Evolutionary conservation across 1,140 invertebrate species (phyloP), one percentile per base, ranked within the genome.

Genomic region (Philopotamus ludificatus): DNA sequence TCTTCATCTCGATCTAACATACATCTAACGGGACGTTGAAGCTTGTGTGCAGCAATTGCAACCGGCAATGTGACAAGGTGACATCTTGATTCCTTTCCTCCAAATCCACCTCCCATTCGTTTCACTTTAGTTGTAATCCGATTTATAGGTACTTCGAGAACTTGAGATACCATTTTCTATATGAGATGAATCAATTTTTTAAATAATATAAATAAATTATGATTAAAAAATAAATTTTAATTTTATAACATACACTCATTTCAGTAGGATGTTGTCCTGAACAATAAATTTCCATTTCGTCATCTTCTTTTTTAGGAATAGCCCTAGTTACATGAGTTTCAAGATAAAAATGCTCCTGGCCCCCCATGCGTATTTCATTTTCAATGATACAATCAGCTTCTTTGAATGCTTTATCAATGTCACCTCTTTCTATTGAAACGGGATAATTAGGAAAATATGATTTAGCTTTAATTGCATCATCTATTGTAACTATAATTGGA

Each of bases 261-360:
- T 94, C 91, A 1, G 87, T 82, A 0, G 92, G 91, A 83, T 94
- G 87, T 77, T 98, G 96, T 1, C 90, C 90, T 0, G 94, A 94
- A 64, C 85, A 87, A 74, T 91, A 90, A 39, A 98, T 75, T 77
- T 97, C 94, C 59, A 98, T 81, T 78, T 97, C 95, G 71, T 93
- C 86, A 66, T 89, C 91, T 72, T 89, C 86, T 62, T 85, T 89
- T 63, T 86, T 89, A 0, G 79, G 79, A 63, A 95, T 80, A 0
- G 86, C 94, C 47, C 95, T 79, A 25, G 85, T 74, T 12, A 83
- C 85, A 61, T 97, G 86, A 0, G 95, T 97, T 78, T 81, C 79
- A 64, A 99, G 77, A 78, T 99, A 98, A 80, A 98, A 98, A 77
- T 99, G 96, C 77, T 98, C 95, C 77, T 98, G 96, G 0, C 93